Evolutionary conservation across 1,140 invertebrate genomes (phyloP).

Genomic region (Polypedilum pembai): DNA sequence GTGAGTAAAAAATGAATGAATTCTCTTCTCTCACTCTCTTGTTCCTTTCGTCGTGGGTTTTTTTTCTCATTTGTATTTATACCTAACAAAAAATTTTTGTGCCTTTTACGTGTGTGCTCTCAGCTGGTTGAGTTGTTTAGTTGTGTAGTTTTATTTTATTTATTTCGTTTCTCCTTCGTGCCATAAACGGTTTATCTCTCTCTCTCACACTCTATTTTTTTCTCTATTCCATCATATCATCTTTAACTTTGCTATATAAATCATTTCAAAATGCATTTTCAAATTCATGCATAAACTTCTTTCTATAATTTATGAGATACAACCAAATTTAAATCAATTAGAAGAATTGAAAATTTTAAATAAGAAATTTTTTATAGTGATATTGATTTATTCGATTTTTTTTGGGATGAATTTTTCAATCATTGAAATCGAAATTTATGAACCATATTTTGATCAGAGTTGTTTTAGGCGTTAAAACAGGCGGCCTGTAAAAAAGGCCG

Average conservation of each 20-base stretch:
- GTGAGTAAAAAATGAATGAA: constrained; percentile 7
- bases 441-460: no score
- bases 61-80: not conserved
- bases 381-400: no score
- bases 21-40: not conserved
- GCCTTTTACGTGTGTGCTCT: not conserved
- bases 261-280: not conserved
- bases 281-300: no score
- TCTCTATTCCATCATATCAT: not conserved
- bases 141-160: not conserved
- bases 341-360: no score
- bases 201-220: not conserved
- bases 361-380: no score
- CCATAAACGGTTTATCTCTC: not conserved
- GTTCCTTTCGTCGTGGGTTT: not conserved
- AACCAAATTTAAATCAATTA: no score
- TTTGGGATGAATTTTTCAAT: no score
- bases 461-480: no score
- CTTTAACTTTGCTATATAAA: not conserved
- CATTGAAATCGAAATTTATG: no score
- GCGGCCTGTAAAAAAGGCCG: no score
- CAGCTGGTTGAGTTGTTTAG: constrained; percentile 1
- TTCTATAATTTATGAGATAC: no score
- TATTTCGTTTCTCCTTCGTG: not conserved
- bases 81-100: not conserved